Evolutionary conservation across 2,797 vertebrate species (phyloP).

Genomic region (Apodemus agrarius): DNA sequence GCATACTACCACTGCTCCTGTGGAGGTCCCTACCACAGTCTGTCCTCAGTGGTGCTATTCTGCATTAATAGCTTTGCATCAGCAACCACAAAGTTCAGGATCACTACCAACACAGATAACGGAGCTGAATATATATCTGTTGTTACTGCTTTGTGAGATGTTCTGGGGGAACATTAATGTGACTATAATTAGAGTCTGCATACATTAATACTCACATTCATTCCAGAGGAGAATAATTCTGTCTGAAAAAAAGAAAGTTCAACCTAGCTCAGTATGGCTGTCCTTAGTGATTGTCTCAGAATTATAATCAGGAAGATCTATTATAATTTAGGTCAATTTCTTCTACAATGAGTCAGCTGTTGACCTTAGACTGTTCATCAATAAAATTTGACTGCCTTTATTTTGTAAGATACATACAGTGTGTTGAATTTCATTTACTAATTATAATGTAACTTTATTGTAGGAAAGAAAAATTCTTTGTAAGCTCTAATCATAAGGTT

Average conservation of each 20-base stretch:
- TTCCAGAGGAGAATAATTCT: slow-evolving; percentile 53
- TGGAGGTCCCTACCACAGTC: background rate
- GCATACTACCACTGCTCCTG: background rate
- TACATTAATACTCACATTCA: slow-evolving; percentile 58
- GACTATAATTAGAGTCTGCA: slow-evolving; percentile 19
- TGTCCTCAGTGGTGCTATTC: background rate
- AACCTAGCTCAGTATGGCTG: slow-evolving; percentile 58
- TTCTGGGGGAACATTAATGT: slow-evolving; percentile 35
- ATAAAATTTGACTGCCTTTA: slow-evolving; percentile 63
- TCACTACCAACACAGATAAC: slow-evolving; percentile 2
- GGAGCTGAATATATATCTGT: background rate
- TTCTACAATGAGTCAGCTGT: slow-evolving; percentile 73
- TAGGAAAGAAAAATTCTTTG: slow-evolving; percentile 7
- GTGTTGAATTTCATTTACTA: slow-evolving; percentile 62
- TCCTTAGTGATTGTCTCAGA: slow-evolving; percentile 46
- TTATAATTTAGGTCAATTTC: slow-evolving; percentile 63
- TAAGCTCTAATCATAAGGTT: background rate
- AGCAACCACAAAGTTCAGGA: background rate
- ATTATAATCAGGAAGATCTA: slow-evolving; percentile 70
- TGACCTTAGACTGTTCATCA: slow-evolving; percentile 68
- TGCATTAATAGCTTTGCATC: slow-evolving; percentile 24
- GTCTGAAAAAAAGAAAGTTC: slow-evolving; percentile 46
- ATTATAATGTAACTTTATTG: slow-evolving; percentile 48
- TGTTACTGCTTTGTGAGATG: slow-evolving; percentile 41
- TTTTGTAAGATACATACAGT: slow-evolving; percentile 45